Evolutionary conservation across 2,888 invertebrate species (phyloP).

Genomic region (Morpho helenor): DNA sequence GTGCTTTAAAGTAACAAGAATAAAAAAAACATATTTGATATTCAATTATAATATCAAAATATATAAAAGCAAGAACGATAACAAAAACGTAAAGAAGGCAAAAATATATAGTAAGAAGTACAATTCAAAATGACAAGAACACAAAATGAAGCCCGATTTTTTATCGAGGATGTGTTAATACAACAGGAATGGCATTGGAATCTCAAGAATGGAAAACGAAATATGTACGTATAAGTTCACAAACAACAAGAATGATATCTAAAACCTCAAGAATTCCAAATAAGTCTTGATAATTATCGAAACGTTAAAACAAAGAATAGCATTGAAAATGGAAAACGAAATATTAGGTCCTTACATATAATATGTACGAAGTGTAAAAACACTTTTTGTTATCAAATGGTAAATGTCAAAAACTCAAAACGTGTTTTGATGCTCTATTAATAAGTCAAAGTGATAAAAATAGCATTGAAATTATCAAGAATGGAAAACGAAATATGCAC

Average conservation of each 20-base stretch:
- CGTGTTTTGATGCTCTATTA: no score
- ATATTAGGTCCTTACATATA: no score
- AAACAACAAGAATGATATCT: background rate
- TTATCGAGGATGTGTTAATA: background rate
- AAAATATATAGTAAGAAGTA: background rate
- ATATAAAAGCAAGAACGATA: background rate
- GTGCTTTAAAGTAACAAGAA: background rate
- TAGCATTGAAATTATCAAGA: no score
- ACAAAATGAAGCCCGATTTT: no score
- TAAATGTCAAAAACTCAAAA: no score
- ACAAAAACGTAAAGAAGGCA: background rate
- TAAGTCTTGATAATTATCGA: no score
- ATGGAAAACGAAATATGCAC: background rate
- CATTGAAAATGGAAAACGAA: no score
- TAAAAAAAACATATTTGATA: background rate
- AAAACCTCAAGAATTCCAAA: background rate
- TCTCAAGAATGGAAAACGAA: background rate
- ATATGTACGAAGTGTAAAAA: no score
- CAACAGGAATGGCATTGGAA: background rate
- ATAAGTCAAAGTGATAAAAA: no score
- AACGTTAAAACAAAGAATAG: no score
- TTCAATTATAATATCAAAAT: background rate
- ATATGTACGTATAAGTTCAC: background rate
- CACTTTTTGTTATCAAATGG: no score
- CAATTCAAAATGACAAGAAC: no score